Conservation (phyloP, 1,140 invertebrate genomes). For the Dendrolimus kikuchii region DNA sequence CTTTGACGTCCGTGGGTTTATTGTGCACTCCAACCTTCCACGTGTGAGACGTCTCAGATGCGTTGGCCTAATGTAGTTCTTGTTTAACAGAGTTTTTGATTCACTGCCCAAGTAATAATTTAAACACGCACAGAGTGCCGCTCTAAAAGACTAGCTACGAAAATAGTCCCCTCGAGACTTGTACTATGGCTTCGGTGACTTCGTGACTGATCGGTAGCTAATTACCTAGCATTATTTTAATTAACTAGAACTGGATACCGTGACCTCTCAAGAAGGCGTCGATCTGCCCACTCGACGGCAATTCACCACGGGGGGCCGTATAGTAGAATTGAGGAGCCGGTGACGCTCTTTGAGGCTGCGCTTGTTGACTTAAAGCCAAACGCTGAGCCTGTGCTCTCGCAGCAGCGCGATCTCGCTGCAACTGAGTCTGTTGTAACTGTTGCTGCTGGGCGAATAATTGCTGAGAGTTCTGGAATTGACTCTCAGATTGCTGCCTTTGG, state of each 20-base stretch:
- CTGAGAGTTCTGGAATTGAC: conserved; percentile 80
- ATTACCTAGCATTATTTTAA: conserved; percentile 35
- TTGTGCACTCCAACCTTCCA: no score
- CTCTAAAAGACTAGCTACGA: conserved; percentile 24
- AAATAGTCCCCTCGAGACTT: conserved; percentile 11
- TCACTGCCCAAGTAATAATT: conserved; percentile 20
- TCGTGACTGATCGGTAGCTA: conserved; percentile 18
- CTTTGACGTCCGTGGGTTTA: no score
- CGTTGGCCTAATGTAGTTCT: no score
- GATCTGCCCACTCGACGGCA: conserved; percentile 80
- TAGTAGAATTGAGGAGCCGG: conserved; percentile 77
- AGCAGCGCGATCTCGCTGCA: conserved; percentile 64
- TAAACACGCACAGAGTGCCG: conserved; percentile 35
- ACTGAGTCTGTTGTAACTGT: conserved; percentile 74
- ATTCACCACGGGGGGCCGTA: conserved; percentile 72
- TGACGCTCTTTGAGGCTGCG: conserved; percentile 41
- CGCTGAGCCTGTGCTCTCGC: conserved; percentile 65
- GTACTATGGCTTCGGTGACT: background rate
- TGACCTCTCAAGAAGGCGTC: conserved; percentile 85
- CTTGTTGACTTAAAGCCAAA: conserved; percentile 56
- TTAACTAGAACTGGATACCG: conserved; percentile 75
- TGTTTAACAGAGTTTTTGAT: no score
- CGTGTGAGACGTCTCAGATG: no score
- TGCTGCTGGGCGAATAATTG: conserved; percentile 83
- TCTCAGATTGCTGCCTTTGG: conserved; percentile 79